These are phyloP conservation scores for rabbit (Oryctolagus cuniculus) DNA, from an alignment of 2,113 vertebrate species.

Conservation along the genomic window DNA sequence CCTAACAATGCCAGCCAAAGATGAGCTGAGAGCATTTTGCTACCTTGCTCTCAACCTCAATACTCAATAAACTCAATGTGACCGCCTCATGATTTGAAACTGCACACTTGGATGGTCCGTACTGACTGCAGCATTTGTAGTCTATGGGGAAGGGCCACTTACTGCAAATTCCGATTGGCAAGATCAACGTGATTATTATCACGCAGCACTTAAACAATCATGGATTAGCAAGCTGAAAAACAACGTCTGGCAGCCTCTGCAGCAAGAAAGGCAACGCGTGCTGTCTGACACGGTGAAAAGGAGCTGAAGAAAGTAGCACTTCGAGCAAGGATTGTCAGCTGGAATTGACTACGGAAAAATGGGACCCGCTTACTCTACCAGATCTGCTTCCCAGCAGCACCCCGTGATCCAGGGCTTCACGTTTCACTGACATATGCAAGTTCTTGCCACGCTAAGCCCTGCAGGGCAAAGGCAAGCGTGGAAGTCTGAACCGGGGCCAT, in stretches of 20 bases:
- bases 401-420: conserved; percentile 16
- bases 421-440: conserved; percentile 45
- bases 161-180: conserved; percentile 40
- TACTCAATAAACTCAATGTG: neutral
- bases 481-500: neutral
- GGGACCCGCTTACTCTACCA: conserved; percentile 47
- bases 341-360: conserved; percentile 34
- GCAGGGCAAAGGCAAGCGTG: neutral
- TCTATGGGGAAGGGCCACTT: neutral
- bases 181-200: conserved; percentile 59
- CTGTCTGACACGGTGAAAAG: neutral
- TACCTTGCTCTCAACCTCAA: conserved; percentile 43
- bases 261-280: neutral
- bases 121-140: neutral
- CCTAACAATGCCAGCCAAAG: conserved; percentile 23
- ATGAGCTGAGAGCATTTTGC: conserved; percentile 45
- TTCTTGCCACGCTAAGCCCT: conserved; percentile 19
- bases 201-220: conserved; percentile 21
- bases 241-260: conserved; percentile 13
- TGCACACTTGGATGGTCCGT: neutral
- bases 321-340: conserved; percentile 25
- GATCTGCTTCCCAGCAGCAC: neutral
- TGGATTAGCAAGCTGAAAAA: conserved; percentile 43
- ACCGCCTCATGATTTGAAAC: conserved; percentile 9
- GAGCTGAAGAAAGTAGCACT: conserved; percentile 22